These are phyloP conservation scores for Tamandua tetradactyla DNA, from an alignment of 2,797 vertebrate genomes.

Conservation along the genomic window DNA sequence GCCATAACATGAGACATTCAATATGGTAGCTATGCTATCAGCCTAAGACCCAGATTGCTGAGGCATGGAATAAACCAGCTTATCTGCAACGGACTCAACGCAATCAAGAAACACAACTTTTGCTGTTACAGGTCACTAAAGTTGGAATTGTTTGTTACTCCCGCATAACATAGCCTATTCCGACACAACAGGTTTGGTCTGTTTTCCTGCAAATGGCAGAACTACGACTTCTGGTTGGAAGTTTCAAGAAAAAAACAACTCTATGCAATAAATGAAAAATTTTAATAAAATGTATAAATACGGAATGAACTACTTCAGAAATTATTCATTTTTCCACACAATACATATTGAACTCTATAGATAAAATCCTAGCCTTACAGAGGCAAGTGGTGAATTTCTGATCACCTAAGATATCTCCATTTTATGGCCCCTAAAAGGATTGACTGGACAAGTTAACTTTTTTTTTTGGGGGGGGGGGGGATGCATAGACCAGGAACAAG, in stretches of 20 bases:
- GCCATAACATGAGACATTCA: neutral
- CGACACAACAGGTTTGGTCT: neutral
- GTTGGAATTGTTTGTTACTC: neutral
- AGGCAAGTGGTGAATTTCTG: neutral
- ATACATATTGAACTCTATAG: neutral
- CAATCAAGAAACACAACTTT: neutral
- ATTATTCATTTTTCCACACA: neutral
- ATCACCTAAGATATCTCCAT: neutral
- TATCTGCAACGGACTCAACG: neutral
- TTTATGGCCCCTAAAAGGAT: neutral
- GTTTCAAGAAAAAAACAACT: conserved; percentile 30
- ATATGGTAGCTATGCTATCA: neutral
- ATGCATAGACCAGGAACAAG: too few relatives aligned
- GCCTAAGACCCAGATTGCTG: neutral
- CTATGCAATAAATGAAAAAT: neutral
- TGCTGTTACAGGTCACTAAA: neutral
- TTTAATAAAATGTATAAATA: neutral
- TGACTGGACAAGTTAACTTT: neutral
- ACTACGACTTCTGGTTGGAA: neutral
- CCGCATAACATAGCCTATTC: neutral
- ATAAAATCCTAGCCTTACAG: neutral
- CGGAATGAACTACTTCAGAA: neutral
- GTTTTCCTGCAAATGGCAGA: conserved; percentile 27
- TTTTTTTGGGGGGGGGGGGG: too few relatives aligned
- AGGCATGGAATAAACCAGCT: neutral